A percentile compares a stretch with the other conserved stretches of the same genome.
phyloP scores from a whole-genome alignment of 2,888 invertebrate genomes.

The Caenorhabditis plicata region DNA sequence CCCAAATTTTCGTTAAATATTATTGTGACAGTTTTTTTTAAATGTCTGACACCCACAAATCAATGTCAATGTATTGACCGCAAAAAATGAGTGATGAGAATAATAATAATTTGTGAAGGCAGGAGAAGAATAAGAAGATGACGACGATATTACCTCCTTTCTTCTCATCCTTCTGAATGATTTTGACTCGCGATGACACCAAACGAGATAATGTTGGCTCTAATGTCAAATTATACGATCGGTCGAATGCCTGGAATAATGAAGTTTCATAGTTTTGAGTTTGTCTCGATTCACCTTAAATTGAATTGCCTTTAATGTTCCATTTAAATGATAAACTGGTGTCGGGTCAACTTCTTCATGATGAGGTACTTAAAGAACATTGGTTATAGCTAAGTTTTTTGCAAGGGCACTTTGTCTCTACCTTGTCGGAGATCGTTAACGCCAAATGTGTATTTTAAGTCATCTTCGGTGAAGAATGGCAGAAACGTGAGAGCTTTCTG shows the following conservation, averaged over 20 bases:
- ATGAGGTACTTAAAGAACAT: slow-evolving; percentile 38
- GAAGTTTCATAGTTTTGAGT: not conserved
- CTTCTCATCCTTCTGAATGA: slow-evolving; percentile 45
- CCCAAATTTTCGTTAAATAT: not conserved
- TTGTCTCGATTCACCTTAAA: slow-evolving; percentile 15
- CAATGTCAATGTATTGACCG: too few relatives aligned
- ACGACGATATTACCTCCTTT: slow-evolving; percentile 36
- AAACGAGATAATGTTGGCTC: slow-evolving; percentile 48
- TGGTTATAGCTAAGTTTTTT: not conserved
- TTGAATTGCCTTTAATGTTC: slow-evolving; percentile 26
- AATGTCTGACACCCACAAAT: too few relatives aligned
- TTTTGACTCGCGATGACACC: slow-evolving; percentile 41
- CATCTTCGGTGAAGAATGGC: slow-evolving; percentile 62
- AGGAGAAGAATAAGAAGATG: not conserved
- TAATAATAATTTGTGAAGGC: too few relatives aligned
- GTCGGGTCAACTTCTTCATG: slow-evolving; percentile 46
- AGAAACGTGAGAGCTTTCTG: slow-evolving; percentile 48
- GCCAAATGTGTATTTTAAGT: slow-evolving; percentile 64
- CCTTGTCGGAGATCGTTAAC: slow-evolving; percentile 49
- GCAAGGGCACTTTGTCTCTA: slow-evolving; percentile 4
- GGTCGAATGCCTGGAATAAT: slow-evolving; percentile 14
- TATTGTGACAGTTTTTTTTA: too few relatives aligned
- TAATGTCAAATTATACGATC: slow-evolving; percentile 39
- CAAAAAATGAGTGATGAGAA: too few relatives aligned
- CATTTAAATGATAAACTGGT: slow-evolving; percentile 30